phyloP scores from a whole-genome alignment of 2,113 vertebrate species.

The Terrapene triunguis region DNA sequence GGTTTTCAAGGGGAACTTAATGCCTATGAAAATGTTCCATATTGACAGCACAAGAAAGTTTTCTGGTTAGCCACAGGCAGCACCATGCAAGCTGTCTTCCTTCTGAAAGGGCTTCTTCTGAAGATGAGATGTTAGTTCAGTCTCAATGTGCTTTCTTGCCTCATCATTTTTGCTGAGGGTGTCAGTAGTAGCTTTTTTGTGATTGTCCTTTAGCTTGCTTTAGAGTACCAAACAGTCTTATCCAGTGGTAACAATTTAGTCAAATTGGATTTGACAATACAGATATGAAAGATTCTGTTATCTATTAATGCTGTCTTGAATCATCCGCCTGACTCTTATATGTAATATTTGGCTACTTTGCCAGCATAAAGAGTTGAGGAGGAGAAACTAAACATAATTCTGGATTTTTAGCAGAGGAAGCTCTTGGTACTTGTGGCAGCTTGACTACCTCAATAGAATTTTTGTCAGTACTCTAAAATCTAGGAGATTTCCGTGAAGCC shows the following conservation, averaged over 20 bases:
- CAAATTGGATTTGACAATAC: constrained; percentile 4
- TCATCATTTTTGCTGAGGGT: background rate
- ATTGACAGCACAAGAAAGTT: background rate
- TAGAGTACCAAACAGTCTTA: background rate
- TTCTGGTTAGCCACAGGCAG: background rate
- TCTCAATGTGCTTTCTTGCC: background rate
- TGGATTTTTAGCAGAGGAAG: background rate
- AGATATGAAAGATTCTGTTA: constrained; percentile 49
- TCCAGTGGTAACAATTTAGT: constrained; percentile 31
- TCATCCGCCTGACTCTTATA: background rate
- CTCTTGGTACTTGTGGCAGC: background rate
- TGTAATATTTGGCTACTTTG: background rate
- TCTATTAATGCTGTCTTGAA: background rate
- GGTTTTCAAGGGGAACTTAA: background rate
- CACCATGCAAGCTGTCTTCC: background rate
- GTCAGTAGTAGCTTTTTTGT: background rate
- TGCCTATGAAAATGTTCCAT: background rate
- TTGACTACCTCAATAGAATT: background rate
- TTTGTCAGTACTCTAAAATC: constrained; percentile 16
- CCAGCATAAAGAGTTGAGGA: background rate
- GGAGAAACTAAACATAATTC: background rate
- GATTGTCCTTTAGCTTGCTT: background rate
- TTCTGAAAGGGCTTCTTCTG: background rate
- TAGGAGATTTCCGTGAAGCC: background rate
- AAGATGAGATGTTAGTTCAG: background rate